phyloP scores from a whole-genome alignment of 2,797 vertebrate species.

The Malurus splendens region DNA sequence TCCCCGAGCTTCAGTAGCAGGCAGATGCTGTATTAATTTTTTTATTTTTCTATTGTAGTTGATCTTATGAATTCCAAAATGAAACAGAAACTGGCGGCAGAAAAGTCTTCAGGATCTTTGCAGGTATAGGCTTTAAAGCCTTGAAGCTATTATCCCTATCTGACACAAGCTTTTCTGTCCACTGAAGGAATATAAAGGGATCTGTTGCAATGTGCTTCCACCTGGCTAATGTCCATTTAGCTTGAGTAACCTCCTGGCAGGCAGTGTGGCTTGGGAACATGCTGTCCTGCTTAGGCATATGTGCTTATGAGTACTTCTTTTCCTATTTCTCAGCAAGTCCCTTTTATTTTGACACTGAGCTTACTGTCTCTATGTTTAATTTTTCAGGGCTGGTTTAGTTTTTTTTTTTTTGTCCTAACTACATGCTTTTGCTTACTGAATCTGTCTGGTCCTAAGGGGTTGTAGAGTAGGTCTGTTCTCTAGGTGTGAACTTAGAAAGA shows the following conservation, averaged over 20 bases:
- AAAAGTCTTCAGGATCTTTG: conserved; percentile 66
- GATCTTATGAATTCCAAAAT: conserved; percentile 72
- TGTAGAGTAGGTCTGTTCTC: background rate
- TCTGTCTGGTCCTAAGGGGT: background rate
- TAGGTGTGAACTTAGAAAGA: rapidly evolving
- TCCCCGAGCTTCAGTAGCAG: background rate
- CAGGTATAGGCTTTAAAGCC: conserved; percentile 68
- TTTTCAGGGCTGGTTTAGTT: background rate
- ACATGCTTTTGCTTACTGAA: background rate
- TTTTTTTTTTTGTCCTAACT: background rate
- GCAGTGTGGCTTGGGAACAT: background rate
- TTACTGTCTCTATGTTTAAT: background rate
- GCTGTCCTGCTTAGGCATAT: background rate
- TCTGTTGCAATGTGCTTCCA: background rate
- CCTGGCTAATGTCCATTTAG: background rate
- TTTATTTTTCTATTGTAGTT: background rate
- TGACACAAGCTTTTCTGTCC: background rate
- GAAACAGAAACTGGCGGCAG: conserved; percentile 65
- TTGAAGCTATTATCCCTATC: background rate
- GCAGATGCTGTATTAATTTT: rapidly evolving
- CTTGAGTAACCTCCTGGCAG: background rate
- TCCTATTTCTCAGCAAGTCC: background rate
- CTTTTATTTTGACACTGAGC: background rate
- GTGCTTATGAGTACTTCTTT: background rate
- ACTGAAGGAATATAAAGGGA: background rate